Conservation (phyloP, 2,888 invertebrate genomes). For the Epistrophe eligans region DNA sequence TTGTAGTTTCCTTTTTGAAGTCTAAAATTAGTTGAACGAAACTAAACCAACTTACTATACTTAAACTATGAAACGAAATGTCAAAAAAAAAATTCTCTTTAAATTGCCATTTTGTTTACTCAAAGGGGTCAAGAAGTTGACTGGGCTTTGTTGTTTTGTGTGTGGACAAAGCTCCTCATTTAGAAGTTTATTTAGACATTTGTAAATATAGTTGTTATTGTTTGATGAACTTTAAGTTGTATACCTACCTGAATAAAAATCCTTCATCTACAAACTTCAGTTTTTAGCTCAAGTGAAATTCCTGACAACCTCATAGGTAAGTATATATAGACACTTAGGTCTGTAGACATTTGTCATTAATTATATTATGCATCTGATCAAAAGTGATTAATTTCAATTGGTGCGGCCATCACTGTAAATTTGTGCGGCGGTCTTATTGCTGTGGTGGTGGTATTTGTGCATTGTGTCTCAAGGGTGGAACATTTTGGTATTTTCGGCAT, state of each 20-base stretch:
- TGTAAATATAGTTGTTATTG: too few relatives aligned
- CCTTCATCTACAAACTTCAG: background rate
- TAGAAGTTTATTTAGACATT: too few relatives aligned
- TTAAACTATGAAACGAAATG: too few relatives aligned
- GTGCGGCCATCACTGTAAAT: constrained; percentile 18
- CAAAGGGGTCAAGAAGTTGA: too few relatives aligned
- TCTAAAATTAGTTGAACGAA: too few relatives aligned
- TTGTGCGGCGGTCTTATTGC: background rate
- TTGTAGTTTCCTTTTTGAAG: too few relatives aligned
- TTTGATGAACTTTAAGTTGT: background rate
- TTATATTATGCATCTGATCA: constrained; percentile 52
- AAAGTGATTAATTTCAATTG: constrained; percentile 53
- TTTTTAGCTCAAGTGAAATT: background rate
- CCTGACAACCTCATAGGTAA: background rate
- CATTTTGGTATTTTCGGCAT: background rate
- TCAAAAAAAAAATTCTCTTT: too few relatives aligned
- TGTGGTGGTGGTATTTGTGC: background rate
- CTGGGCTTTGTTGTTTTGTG: too few relatives aligned
- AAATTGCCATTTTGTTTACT: too few relatives aligned
- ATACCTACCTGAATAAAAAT: too few relatives aligned
- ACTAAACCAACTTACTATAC: too few relatives aligned
- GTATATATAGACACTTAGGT: background rate
- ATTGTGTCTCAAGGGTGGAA: background rate
- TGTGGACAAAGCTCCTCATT: too few relatives aligned
- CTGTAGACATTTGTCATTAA: constrained; percentile 37